Evolutionary conservation across 2,113 vertebrate genomes (phyloP).

Genomic region (Hiodon alosoides): DNA sequence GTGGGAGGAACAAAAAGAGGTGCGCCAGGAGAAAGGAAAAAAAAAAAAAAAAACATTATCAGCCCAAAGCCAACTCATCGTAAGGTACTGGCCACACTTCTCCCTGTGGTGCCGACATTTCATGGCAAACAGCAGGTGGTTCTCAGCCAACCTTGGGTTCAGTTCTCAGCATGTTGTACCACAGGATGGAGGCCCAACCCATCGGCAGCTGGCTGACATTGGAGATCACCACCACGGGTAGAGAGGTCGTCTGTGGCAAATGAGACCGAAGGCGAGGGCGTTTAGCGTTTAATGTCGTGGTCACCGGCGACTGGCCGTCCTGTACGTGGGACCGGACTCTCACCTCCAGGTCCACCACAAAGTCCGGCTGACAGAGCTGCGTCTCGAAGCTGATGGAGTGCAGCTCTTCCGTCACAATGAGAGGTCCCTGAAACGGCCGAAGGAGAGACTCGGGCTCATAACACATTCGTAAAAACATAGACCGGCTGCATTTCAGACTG

Average conservation of each 20-base stretch:
- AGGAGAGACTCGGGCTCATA: background rate
- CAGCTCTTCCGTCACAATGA: constrained; percentile 86
- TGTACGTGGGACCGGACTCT: constrained; percentile 24
- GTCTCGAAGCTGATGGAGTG: constrained; percentile 86
- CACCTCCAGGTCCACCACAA: constrained; percentile 76
- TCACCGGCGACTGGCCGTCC: background rate
- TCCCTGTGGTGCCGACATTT: background rate
- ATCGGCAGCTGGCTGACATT: constrained; percentile 74
- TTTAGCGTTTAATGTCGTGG: background rate
- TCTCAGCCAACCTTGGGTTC: constrained; percentile 67
- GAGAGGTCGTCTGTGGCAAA: constrained; percentile 61
- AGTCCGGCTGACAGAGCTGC: constrained; percentile 64
- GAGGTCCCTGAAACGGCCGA: constrained; percentile 57
- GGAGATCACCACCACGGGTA: constrained; percentile 83
- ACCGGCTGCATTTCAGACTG: too few species aligned
- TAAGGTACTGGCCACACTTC: background rate
- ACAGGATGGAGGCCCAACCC: constrained; percentile 90
- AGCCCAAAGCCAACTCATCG: background rate
- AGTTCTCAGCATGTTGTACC: constrained; percentile 78
- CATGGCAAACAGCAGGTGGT: background rate
- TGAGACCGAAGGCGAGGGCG: background rate
- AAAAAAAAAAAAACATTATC: background rate
- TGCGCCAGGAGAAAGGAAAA: too few species aligned
- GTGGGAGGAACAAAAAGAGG: background rate
- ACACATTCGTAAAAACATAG: background rate